Conservation (phyloP, 2,797 vertebrate genomes). For the Jordanella pulchra region DNA sequence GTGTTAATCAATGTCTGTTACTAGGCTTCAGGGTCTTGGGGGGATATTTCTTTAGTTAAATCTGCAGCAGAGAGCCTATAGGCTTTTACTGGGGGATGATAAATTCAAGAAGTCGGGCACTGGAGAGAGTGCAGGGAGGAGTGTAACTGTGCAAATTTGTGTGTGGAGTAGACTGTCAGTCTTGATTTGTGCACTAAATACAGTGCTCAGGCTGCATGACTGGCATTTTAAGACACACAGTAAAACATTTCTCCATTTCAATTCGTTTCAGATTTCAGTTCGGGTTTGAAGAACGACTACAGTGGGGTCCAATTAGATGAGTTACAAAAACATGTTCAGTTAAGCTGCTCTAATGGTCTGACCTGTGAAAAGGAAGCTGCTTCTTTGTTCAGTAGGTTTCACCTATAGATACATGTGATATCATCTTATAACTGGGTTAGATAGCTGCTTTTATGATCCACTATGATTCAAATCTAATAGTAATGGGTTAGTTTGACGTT, state of each 20-base stretch:
- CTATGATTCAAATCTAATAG: no score
- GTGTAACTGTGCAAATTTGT: conserved; percentile 22
- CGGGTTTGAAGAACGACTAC: background rate
- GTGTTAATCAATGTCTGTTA: conserved; percentile 1
- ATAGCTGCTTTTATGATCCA: no score
- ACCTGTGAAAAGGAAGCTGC: background rate
- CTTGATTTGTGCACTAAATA: conserved; percentile 42
- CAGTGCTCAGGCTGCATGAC: conserved; percentile 31
- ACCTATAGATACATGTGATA: background rate
- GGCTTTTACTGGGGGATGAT: conserved; percentile 20
- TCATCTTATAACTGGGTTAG: no score
- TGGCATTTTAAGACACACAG: conserved; percentile 49
- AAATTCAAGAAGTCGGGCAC: conserved; percentile 33
- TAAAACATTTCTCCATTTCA: conserved; percentile 44
- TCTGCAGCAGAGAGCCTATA: conserved; percentile 20
- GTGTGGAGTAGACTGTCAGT: conserved; percentile 44
- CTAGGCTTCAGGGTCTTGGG: conserved; percentile 10
- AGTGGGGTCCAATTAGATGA: background rate
- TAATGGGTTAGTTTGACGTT: no score
- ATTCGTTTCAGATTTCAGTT: conserved; percentile 28
- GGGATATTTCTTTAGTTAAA: conserved; percentile 31
- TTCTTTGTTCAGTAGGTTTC: background rate
- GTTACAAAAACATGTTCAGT: background rate
- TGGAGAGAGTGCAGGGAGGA: conserved; percentile 4
- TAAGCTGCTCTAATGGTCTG: background rate